A percentile compares a stretch with the other conserved stretches of the same genome.
phyloP scores from a whole-genome alignment of 2,797 vertebrate genomes.

The Aratinga solstitialis region DNA sequence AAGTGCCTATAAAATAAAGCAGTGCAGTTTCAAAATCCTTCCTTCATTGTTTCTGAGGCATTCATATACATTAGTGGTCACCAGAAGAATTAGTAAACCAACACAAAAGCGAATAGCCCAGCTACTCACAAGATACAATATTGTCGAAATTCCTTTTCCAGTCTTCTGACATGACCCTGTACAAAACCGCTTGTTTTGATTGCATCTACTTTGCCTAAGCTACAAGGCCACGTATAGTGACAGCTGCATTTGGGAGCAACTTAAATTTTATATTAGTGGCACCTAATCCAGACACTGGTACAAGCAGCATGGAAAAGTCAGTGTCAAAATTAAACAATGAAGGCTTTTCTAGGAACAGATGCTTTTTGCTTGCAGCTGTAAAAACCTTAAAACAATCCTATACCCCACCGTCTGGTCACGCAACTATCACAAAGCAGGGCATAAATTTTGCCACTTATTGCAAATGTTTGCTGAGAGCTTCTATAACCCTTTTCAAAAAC shows the following conservation, averaged over 20 bases:
- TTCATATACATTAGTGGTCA: neutral
- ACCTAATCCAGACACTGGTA: conserved; percentile 84
- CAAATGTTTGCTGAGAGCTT: conserved; percentile 95
- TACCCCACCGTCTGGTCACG: conserved; percentile 97
- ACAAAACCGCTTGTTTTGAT: conserved; percentile 76
- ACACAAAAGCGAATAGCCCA: conserved; percentile 50
- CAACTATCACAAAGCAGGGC: conserved; percentile 85
- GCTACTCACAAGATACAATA: conserved; percentile 71
- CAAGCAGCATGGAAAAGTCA: conserved; percentile 83
- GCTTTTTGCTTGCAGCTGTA: conserved; percentile 97
- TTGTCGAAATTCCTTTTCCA: conserved; percentile 68
- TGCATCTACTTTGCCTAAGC: conserved; percentile 76
- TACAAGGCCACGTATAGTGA: conserved; percentile 71
- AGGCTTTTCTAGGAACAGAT: conserved; percentile 96
- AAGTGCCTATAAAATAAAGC: neutral
- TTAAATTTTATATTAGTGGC: conserved; percentile 82
- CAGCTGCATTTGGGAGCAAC: conserved; percentile 82
- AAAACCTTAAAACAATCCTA: conserved; percentile 93
- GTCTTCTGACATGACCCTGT: conserved; percentile 66
- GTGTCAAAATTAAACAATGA: conserved; percentile 94
- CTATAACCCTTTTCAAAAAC: conserved; percentile 75
- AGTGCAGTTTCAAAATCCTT: neutral
- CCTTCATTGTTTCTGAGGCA: neutral
- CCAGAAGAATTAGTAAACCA: conserved; percentile 32
- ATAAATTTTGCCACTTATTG: conserved; percentile 84